phyloP scores from a whole-genome alignment of 2,113 vertebrate species.

The Eurystomus gularis region DNA sequence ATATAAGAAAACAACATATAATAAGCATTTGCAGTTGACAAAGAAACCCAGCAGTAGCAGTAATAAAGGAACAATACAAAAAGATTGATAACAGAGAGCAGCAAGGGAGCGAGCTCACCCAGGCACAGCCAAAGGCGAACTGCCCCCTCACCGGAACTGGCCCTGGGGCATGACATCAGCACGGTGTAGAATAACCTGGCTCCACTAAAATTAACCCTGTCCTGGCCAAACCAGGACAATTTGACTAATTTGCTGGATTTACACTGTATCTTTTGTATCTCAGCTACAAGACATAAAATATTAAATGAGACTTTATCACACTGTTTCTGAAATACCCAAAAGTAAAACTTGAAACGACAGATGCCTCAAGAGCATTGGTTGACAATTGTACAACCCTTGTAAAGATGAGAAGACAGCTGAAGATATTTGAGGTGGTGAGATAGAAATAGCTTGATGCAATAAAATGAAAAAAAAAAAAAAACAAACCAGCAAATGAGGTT shows the following conservation, averaged over 20 bases:
- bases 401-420: neutral
- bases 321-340: neutral
- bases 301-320: neutral
- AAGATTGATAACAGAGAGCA: too few relatives aligned
- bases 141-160: too few relatives aligned
- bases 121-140: too few relatives aligned
- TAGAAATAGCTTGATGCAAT: neutral
- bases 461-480: neutral
- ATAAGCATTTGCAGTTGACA: too few relatives aligned
- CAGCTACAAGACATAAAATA: neutral
- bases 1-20: too few relatives aligned
- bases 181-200: too few relatives aligned
- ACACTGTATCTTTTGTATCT: neutral
- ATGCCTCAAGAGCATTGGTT: neutral
- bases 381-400: neutral
- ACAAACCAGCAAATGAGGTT: neutral
- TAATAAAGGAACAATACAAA: too few relatives aligned
- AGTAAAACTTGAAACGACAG: neutral
- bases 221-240: too few relatives aligned
- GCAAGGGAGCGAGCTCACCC: too few relatives aligned
- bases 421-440: neutral
- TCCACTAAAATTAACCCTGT: too few relatives aligned
- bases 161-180: too few relatives aligned
- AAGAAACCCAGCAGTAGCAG: too few relatives aligned
- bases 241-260: neutral